These are phyloP conservation scores for Episyrphus balteatus DNA, from an alignment of 1,140 invertebrate genomes.

Conservation along the genomic window DNA sequence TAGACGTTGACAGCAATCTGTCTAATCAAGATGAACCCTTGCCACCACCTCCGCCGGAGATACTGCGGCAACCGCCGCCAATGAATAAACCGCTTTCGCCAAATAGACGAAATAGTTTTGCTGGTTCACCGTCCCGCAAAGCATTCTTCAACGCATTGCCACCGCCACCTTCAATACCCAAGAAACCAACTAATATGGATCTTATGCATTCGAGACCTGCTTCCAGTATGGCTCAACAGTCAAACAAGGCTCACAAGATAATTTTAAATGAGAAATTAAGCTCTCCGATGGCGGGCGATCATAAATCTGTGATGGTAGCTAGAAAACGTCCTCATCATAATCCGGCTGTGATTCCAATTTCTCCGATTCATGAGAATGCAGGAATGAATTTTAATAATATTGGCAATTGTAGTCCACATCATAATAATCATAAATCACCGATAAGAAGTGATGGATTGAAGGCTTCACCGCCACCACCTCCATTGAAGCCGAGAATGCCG, in stretches of 20 bases:
- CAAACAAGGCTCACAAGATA: constrained; percentile 5
- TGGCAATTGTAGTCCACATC: neutral
- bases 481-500: constrained; percentile 4
- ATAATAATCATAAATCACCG: neutral
- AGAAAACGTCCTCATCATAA: constrained; percentile 29
- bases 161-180: constrained; percentile 26
- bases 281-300: neutral
- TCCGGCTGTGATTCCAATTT: constrained; percentile 10
- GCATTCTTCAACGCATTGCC: constrained; percentile 1
- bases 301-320: constrained; percentile 1
- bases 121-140: constrained; percentile 25
- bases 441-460: neutral
- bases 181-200: constrained; percentile 24
- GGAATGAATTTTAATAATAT: neutral
- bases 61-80: constrained; percentile 14
- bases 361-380: constrained; percentile 23
- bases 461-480: constrained; percentile 6
- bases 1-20: constrained; percentile 45
- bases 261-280: neutral
- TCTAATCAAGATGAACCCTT: constrained; percentile 53
- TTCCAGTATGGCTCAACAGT: constrained; percentile 12
- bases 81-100: constrained; percentile 14
- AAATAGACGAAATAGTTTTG: constrained; percentile 34
- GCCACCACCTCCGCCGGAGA: constrained; percentile 53
- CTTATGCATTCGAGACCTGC: constrained; percentile 15